Conservation (phyloP, 2,113 vertebrate genomes). For the Pomatostomus ruficeps region DNA sequence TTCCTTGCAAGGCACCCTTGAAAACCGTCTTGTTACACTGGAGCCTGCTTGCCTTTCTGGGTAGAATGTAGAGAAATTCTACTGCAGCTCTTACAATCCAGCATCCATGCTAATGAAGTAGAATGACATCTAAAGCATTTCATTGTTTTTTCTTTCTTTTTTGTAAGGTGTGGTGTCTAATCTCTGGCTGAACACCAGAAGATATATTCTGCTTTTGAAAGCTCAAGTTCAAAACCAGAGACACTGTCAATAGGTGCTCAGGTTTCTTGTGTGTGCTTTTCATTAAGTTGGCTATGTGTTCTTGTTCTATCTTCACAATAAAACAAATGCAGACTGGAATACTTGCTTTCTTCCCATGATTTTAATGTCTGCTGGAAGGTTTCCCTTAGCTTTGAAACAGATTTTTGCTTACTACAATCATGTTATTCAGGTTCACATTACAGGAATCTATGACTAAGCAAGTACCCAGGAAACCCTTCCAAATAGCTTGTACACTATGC, state of each 20-base stretch:
- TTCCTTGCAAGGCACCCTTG: neutral
- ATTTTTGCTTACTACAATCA: neutral
- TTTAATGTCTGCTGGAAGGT: neutral
- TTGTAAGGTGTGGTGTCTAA: neutral
- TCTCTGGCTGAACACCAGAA: neutral
- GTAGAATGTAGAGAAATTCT: neutral
- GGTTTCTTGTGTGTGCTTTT: neutral
- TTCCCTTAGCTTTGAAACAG: neutral
- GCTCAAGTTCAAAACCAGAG: neutral
- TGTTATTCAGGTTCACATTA: neutral
- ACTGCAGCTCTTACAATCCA: neutral
- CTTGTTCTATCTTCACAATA: neutral
- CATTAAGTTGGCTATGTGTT: neutral
- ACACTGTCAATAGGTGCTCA: neutral
- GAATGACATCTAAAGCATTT: neutral
- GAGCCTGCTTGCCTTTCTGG: neutral
- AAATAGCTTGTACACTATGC: neutral
- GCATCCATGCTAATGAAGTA: neutral
- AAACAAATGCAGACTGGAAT: neutral
- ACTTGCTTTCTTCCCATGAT: neutral
- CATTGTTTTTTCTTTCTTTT: rapidly evolving
- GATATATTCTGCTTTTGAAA: neutral
- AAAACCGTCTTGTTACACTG: neutral
- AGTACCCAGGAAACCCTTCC: neutral
- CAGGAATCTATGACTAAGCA: neutral